Evolutionary conservation across 2,797 vertebrate species (phyloP).

Genomic region (Pygocentrus nattereri): DNA sequence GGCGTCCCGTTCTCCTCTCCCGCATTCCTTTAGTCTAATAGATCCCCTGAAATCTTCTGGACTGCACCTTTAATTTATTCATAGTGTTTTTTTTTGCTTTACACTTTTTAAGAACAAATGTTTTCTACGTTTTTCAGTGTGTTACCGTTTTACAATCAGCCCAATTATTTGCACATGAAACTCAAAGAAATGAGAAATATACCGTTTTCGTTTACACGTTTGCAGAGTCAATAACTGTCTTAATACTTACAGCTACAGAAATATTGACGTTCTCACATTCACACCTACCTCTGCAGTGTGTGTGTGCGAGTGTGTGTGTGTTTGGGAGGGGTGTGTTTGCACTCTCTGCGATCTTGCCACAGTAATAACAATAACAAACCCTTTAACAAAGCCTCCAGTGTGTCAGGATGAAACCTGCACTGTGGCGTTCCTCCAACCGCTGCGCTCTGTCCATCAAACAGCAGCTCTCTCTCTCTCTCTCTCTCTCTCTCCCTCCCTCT

Average conservation of each 20-base stretch:
- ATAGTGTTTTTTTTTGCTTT: no score
- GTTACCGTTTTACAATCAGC: no score
- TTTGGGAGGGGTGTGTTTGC: constrained; percentile 49
- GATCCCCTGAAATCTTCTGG: no score
- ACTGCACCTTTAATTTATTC: no score
- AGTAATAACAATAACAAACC: constrained; percentile 63
- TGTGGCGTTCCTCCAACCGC: constrained; percentile 43
- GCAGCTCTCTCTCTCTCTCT: not conserved
- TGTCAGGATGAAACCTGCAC: constrained; percentile 58
- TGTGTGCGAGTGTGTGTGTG: constrained; percentile 29
- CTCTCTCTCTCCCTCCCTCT: not conserved
- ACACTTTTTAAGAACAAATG: no score
- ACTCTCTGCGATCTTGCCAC: constrained; percentile 37
- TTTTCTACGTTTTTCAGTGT: no score
- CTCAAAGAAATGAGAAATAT: no score
- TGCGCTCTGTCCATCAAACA: constrained; percentile 49
- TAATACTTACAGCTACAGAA: constrained; percentile 15
- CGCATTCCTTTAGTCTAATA: no score
- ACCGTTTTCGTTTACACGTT: no score
- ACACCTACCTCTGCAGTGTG: constrained; percentile 25
- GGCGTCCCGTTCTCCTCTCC: no score
- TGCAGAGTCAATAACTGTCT: no score
- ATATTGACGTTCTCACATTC: constrained; percentile 54
- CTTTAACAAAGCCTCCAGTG: constrained; percentile 65
- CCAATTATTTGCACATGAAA: no score